Conservation (phyloP, 2,888 invertebrate genomes). For the Heliconius charithonia region DNA sequence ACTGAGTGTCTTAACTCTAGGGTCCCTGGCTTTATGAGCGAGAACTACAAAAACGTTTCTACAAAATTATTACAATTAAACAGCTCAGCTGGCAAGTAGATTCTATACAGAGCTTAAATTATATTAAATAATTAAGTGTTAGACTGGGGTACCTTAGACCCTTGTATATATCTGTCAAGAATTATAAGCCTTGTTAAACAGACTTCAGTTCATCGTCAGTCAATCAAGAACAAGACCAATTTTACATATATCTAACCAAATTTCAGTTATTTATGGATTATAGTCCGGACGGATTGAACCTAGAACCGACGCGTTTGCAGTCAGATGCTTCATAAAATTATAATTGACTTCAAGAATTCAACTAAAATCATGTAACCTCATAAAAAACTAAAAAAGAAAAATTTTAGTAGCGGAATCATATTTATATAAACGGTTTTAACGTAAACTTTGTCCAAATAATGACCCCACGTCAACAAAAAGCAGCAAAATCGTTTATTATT, state of each 20-base stretch:
- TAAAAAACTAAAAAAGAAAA: background rate
- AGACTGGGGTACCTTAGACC: constrained; percentile 51
- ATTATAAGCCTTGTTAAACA: background rate
- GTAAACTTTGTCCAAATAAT: constrained; percentile 12
- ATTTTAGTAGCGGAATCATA: background rate
- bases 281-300: background rate
- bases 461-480: constrained; percentile 1
- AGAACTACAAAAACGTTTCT: background rate
- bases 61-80: background rate
- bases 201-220: background rate
- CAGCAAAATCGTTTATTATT: constrained; percentile 13
- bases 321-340: background rate
- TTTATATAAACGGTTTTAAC: constrained; percentile 4
- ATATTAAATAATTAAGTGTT: no score
- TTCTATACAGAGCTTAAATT: no score
- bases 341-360: background rate
- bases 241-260: background rate
- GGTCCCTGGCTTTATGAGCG: no score
- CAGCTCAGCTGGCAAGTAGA: no score
- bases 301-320: background rate
- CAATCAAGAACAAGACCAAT: background rate
- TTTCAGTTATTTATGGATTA: no score
- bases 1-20: background rate
- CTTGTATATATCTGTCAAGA: constrained; percentile 44
- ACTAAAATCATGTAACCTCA: background rate